Percentiles rank a stretch among this genome's conserved stretches.
Evolutionary conservation across 2,113 vertebrate species (phyloP).

Genomic region (Varanus salvator): DNA sequence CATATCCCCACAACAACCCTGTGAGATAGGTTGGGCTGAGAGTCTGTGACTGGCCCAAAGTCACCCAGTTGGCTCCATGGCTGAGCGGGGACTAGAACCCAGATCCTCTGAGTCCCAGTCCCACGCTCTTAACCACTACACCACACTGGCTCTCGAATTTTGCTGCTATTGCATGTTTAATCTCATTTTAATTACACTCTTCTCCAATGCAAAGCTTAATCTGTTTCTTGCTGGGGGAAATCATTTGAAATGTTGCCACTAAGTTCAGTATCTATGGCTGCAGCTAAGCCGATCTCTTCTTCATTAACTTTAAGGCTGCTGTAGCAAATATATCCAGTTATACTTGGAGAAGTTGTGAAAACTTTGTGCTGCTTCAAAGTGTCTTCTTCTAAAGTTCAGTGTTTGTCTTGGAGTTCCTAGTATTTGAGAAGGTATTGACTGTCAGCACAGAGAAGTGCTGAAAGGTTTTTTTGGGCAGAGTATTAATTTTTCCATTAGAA

Average conservation of each 20-base stretch:
- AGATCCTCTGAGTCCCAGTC: too few relatives aligned
- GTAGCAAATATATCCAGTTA: neutral
- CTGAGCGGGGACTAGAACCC: too few relatives aligned
- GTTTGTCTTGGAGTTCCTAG: neutral
- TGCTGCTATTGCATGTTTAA: neutral
- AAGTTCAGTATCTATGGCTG: neutral
- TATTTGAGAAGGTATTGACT: neutral
- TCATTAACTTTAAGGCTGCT: too few relatives aligned
- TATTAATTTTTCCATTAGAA: neutral
- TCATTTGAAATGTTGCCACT: neutral
- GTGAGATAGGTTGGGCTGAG: too few relatives aligned
- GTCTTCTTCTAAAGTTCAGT: neutral
- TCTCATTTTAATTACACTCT: slow-evolving; percentile 15
- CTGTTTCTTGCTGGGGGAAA: neutral
- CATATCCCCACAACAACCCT: too few relatives aligned
- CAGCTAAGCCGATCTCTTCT: too few relatives aligned
- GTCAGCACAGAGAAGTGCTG: neutral
- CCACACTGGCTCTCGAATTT: too few relatives aligned
- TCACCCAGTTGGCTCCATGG: too few relatives aligned
- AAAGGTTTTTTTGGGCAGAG: neutral
- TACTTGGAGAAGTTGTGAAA: neutral
- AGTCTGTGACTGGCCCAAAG: too few relatives aligned
- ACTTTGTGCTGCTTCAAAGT: neutral
- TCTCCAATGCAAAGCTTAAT: neutral
- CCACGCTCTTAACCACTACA: too few relatives aligned